phyloP scores from a whole-genome alignment of 2,113 vertebrate genomes.

The Callipepla californica region DNA sequence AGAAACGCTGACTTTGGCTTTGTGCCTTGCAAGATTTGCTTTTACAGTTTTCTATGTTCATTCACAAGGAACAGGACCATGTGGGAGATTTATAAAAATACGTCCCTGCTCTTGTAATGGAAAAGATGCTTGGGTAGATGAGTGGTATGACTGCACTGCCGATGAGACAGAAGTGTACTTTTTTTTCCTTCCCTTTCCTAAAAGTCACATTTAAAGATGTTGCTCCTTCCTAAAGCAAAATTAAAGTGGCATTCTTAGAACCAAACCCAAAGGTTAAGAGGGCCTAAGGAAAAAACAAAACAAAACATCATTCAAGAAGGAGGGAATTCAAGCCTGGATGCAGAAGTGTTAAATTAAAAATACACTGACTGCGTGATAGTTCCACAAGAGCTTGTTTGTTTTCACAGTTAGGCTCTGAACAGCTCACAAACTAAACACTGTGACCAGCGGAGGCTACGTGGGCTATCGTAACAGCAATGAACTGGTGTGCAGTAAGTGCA shows the following conservation, averaged over 20 bases:
- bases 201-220: not conserved
- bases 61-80: not conserved
- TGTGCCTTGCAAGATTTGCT: not conserved
- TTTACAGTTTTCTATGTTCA: not conserved
- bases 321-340: not conserved
- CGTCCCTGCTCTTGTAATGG: not conserved
- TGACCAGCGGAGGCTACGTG: not conserved
- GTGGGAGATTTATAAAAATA: not conserved
- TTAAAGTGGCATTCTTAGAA: not conserved
- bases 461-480: not conserved
- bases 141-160: not conserved
- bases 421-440: not conserved
- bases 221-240: not conserved
- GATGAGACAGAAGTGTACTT: not conserved
- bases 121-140: not conserved
- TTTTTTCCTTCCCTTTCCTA: not conserved
- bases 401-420: not conserved
- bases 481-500: not conserved
- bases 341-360: not conserved
- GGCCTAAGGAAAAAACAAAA: not conserved
- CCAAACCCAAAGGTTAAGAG: not conserved
- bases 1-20: fast-evolving
- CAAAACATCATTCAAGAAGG: not conserved
- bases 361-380: not conserved
- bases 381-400: not conserved